Percentiles rank a stretch among this genome's conserved stretches.
Evolutionary conservation across 1,140 invertebrate species (phyloP).

Genomic region (Pseudobourletiella spinata): DNA sequence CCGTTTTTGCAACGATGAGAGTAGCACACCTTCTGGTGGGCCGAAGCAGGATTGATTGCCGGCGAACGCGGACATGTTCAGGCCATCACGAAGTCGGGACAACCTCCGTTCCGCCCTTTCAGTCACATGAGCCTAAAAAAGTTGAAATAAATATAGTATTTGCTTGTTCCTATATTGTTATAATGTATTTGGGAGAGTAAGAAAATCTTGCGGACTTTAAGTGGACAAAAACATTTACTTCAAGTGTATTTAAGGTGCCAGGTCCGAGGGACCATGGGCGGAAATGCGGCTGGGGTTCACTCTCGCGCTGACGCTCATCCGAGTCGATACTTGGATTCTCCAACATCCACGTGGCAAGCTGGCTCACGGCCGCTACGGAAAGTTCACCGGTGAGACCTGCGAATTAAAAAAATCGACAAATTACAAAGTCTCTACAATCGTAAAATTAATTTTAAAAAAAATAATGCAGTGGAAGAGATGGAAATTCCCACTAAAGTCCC

Average conservation of each 20-base stretch:
- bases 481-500: not conserved
- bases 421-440: too few species aligned
- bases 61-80: not conserved
- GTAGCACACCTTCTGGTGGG: not conserved
- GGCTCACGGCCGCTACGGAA: slow-evolving; percentile 49
- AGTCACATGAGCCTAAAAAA: not conserved
- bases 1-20: too few species aligned
- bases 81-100: not conserved
- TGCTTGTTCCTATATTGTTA: too few species aligned
- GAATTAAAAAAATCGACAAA: not conserved
- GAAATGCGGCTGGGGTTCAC: not conserved
- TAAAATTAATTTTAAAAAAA: not conserved
- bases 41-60: not conserved
- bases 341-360: slow-evolving; percentile 58
- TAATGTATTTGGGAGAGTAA: too few species aligned
- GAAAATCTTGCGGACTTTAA: too few species aligned
- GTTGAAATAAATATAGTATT: not conserved
- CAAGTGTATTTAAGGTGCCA: not conserved
- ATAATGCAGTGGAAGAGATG: too few species aligned
- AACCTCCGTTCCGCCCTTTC: not conserved
- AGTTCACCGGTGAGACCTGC: slow-evolving; percentile 49
- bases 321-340: slow-evolving; percentile 50
- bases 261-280: slow-evolving; percentile 12
- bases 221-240: not conserved
- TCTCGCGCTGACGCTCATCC: not conserved